Evolutionary conservation across 2,113 vertebrate species (phyloP).

Genomic region (Xyliphius kryptos): DNA sequence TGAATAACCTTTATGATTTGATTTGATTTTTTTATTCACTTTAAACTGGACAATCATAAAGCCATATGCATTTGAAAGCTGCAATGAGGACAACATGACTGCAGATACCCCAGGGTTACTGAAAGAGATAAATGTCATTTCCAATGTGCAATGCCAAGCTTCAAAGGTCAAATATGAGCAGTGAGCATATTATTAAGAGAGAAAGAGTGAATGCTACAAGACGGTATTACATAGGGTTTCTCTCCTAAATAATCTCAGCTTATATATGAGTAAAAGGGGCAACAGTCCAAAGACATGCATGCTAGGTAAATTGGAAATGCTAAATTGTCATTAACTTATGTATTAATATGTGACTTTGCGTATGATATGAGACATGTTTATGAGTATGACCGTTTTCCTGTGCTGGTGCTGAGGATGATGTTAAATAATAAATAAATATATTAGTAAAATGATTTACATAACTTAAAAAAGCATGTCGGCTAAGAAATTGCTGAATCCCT

Average conservation of each 20-base stretch:
- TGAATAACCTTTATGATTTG: too few relatives aligned
- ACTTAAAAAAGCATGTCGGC: too few relatives aligned
- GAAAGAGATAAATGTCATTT: slow-evolving; percentile 43
- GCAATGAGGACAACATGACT: slow-evolving; percentile 8
- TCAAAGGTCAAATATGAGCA: slow-evolving; percentile 59
- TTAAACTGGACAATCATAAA: too few relatives aligned
- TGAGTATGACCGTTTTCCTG: background rate
- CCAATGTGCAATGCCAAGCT: slow-evolving; percentile 44
- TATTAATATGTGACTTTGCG: too few relatives aligned
- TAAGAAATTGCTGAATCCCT: too few relatives aligned
- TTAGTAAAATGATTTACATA: background rate
- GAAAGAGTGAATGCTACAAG: slow-evolving; percentile 9
- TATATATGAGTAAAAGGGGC: background rate
- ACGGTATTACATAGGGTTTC: background rate
- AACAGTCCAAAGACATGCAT: too few relatives aligned
- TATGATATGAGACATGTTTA: background rate
- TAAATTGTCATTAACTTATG: too few relatives aligned
- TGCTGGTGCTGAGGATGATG: too few relatives aligned
- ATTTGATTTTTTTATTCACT: too few relatives aligned
- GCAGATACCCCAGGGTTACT: slow-evolving; percentile 14
- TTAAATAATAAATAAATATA: background rate
- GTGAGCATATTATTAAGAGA: slow-evolving; percentile 59
- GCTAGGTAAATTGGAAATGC: too few relatives aligned
- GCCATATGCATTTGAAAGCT: slow-evolving; percentile 11
- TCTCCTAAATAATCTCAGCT: background rate